These are phyloP conservation scores for Erebia palarica DNA, from an alignment of 2,888 invertebrate species.

Conservation along the genomic window DNA sequence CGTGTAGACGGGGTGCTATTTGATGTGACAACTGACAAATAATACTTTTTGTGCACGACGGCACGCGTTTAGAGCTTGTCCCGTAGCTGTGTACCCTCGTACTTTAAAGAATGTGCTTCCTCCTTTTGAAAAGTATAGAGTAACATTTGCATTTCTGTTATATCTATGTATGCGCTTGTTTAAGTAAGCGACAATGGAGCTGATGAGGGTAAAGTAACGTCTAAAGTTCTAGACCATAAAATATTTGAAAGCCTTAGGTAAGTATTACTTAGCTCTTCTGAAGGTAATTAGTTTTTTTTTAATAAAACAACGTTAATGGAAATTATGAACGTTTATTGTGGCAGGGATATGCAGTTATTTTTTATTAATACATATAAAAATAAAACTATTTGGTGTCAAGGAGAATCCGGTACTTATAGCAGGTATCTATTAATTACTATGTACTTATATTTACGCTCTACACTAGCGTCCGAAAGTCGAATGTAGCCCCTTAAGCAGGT, in stretches of 20 bases:
- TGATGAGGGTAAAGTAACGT: background rate
- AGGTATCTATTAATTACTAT: too few relatives aligned
- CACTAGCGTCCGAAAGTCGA: too few relatives aligned
- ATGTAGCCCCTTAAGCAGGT: too few relatives aligned
- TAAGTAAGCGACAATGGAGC: too few relatives aligned
- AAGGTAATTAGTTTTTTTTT: background rate
- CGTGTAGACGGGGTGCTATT: conserved; percentile 34
- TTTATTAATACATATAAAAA: too few relatives aligned
- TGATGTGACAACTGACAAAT: conserved; percentile 38
- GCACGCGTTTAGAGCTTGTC: conserved; percentile 18
- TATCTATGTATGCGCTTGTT: background rate
- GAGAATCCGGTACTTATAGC: too few relatives aligned
- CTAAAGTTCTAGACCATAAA: background rate
- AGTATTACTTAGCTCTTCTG: too few relatives aligned
- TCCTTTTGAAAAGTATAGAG: conserved; percentile 7
- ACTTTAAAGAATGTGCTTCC: conserved; percentile 18
- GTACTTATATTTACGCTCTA: too few relatives aligned
- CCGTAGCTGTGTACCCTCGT: conserved; percentile 9
- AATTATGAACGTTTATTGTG: conserved; percentile 4
- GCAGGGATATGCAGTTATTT: background rate
- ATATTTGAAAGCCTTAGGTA: background rate
- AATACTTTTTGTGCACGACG: conserved; percentile 39
- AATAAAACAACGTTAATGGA: background rate
- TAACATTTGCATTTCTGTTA: background rate
- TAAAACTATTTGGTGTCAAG: too few relatives aligned